Evolutionary conservation across 2,797 vertebrate genomes (phyloP), one percentile per base, ranked within the genome.

Genomic region (Podargus strigoides): DNA sequence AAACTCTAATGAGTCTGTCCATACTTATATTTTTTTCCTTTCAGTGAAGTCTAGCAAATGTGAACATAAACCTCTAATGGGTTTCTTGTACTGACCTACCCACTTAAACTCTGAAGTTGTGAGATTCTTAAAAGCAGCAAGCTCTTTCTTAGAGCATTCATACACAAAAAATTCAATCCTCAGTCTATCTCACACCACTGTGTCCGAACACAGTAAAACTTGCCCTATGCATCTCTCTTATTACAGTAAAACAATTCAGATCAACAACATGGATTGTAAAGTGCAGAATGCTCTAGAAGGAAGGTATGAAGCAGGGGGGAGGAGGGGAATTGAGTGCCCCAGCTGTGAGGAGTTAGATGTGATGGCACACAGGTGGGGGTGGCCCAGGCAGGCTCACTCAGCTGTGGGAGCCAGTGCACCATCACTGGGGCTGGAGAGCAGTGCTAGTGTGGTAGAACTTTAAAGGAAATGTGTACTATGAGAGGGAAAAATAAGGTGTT

Each of bases 251-350:
- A 34, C 7, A 37, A 20, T 6, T 32, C 10, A 27, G 12, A 32
- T 30, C 3, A 27, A 4, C 7, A 36, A 2, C 26, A 27, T 0
- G 4, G 13, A 18, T 2, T 55, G 7, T 15, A 66, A 10, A 16
- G 11, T 39, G 7, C 3, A 32, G 28, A 60, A 14, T 7, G 16
- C 23, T 74, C 23, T 32, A 23, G 11, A 69, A 44, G 14, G 24
- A 18, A 36, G 8, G 34, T 34, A 5, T 4, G 26, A 62, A 34
- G 50, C 8, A 6, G 17, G 22, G 22, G 44, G 26, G 12, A 26
- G n/a, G 24, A 4, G 10, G 24, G 15, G 22, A 12, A 20, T 1
- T 21, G 18, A 41, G 27, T 19, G 36, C 14, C 34, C 20, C 58
- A 73, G 67, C 36, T 41, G 41, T 10, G 8, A 20, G 18, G 15